Conservation (phyloP, 2,888 invertebrate species). For the Limnephilus marmoratus region DNA sequence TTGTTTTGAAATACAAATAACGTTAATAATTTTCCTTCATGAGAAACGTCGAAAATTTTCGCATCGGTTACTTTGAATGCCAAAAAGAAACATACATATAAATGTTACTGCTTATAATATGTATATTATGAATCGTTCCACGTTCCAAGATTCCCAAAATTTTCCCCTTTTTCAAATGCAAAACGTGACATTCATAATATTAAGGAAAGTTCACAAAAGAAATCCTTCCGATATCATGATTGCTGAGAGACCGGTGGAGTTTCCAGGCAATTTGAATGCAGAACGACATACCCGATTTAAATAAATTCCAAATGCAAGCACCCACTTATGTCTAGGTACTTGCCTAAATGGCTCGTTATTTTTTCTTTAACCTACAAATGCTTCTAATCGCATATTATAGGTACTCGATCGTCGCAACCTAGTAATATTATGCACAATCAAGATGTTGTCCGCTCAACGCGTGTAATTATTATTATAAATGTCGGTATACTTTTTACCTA, state of each 20-base stretch:
- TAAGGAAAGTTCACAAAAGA: neutral
- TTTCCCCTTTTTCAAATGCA: neutral
- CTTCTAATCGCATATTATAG: neutral
- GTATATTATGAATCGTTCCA: neutral
- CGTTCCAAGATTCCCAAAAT: neutral
- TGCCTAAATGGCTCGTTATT: neutral
- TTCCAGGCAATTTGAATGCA: neutral
- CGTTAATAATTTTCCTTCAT: neutral
- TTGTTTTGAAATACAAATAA: neutral
- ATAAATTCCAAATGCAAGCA: neutral
- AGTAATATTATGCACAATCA: neutral
- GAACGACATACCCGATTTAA: neutral
- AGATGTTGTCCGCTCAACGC: neutral
- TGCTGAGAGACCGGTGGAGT: neutral
- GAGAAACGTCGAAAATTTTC: neutral
- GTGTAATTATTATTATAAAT: neutral
- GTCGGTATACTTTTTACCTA: neutral
- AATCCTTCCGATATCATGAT: neutral
- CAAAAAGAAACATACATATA: neutral
- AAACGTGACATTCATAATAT: neutral
- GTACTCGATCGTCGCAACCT: neutral
- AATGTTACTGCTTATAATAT: neutral
- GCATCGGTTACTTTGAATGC: neutral
- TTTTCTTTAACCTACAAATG: neutral
- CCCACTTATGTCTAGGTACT: neutral